phyloP scores from a whole-genome alignment of 2,888 invertebrate genomes.

The Erebia ligea region DNA sequence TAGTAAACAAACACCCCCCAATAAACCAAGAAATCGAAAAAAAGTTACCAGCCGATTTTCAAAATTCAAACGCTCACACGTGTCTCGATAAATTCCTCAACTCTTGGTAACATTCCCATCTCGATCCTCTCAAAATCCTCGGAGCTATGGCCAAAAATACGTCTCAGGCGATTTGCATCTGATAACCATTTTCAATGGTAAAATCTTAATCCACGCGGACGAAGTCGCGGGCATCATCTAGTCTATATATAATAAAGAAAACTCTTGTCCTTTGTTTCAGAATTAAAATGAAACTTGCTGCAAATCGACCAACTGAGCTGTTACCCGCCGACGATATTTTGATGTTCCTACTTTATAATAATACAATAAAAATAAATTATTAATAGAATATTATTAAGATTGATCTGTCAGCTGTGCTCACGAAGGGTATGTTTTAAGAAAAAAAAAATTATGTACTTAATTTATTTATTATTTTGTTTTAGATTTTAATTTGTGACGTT shows the following conservation, averaged over 20 bases:
- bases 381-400: neutral
- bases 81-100: too few relatives aligned
- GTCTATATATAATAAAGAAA: neutral
- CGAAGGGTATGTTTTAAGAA: neutral
- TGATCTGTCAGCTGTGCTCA: conserved; percentile 11
- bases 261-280: conserved; percentile 43
- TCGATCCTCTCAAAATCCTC: too few relatives aligned
- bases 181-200: too few relatives aligned
- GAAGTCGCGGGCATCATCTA: too few relatives aligned
- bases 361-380: neutral
- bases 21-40: too few relatives aligned
- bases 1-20: too few relatives aligned
- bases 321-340: conserved; percentile 60
- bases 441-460: conserved; percentile 14
- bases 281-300: conserved; percentile 24
- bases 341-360: conserved; percentile 57
- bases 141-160: too few relatives aligned
- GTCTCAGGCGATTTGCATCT: too few relatives aligned
- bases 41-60: too few relatives aligned
- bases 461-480: conserved; percentile 13
- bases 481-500: conserved; percentile 2
- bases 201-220: too few relatives aligned
- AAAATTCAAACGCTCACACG: too few relatives aligned
- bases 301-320: conserved; percentile 42
- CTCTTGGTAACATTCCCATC: too few relatives aligned